Base-by-base conservation (phyloP, 2,888 invertebrate genomes). In the Epistrophella euchroma region DNA sequence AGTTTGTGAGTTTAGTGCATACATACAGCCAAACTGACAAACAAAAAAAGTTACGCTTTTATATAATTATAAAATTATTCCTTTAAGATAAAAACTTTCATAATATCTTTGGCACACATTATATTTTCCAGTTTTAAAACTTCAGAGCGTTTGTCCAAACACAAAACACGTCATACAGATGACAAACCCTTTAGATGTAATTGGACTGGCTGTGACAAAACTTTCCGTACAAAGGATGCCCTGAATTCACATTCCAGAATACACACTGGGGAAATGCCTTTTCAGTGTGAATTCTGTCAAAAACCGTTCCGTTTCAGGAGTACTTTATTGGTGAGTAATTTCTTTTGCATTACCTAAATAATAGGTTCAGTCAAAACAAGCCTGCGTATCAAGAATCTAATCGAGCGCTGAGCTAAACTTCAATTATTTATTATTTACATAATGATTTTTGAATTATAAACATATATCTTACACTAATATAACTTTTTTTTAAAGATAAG, bases 191-290 rank as follows among this genome's bases (percentile, higher is more conserved):
- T 94, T 89, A 93, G 94, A 89, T 95, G 95, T 88, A 94, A 28
- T 47, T 32, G 11, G 17, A 17, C 94, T 72, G 93, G 94, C 40
- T 95, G 95, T 88, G 94, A 94, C 0, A 91, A 94, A 87, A 93
- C 93, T 66, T 95, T 95, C 89, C 93, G 96, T 11, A 94, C 96
- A 85, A 94, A 95, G 71, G 95, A 96, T 50, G 96, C 96, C 19
- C 91, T 96, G 71, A 94, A 95, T 64, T 95, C 96, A 17, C 96
- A 96, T 90, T 95, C 95, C 89, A 94, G 96, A 37, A 95, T 96
- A 15, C 96, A 96, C 88, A 96, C 96, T 0, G 96, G 96, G 9
- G 95, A 95, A 0, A 96, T 96, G 95, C 96, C 97, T 1, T 96
- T 95, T 88, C 93, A 95, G 2, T 96, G 97, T 88, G 95, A 95